Base-by-base conservation (phyloP, 2,113 vertebrate genomes). In the Macquaria ambigua region DNA sequence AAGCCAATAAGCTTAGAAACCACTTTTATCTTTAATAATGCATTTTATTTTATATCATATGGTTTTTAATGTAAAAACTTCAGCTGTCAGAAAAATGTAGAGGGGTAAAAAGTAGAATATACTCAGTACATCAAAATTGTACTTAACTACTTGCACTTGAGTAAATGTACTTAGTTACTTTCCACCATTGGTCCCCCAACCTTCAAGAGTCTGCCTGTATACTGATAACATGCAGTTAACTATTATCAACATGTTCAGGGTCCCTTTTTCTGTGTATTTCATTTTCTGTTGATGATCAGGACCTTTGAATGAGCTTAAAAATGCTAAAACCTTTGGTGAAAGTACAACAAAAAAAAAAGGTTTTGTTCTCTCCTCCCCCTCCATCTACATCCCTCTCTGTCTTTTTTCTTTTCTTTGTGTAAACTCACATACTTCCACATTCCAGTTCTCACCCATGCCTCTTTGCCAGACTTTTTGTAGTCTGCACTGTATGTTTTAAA, bases 401-500 rank as follows among this genome's bases (percentile, higher is more conserved):
- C n/a, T 68, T 48, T 56, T 14, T 61, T 18, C 5, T 6, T 1
- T 0, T 18, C 37, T 79, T 21, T 70, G 46, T 34, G 20, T 52
- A 43, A 7, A 2, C 53, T 43, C 37, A 28, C 50, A 39, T 8
- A 23, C 15, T 73, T 46, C 25, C 39, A 28, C 9, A 21, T 67
- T 55, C 15, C 20, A 63, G 15, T 53, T 16, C 3, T 71, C 64
- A 39, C 70, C 37, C 28, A 15, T 9, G 21, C n/a, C 48, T 61
- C 25, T 59, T 71, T 55, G 9, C 20, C 50, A 46, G 59, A 39
- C 43, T 34, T 39, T 78, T 39, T 78, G 37, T 70, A 50, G 41
- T 56, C 41, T 63, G n/a, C 28, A 25, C 8, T 46, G n/a, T 43
- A 12, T 71, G 25, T 55, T 79, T 79, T 25, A 31, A 80, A 56